Conservation (phyloP, 1,140 invertebrate genomes). For the Neocloeon triangulifer region DNA sequence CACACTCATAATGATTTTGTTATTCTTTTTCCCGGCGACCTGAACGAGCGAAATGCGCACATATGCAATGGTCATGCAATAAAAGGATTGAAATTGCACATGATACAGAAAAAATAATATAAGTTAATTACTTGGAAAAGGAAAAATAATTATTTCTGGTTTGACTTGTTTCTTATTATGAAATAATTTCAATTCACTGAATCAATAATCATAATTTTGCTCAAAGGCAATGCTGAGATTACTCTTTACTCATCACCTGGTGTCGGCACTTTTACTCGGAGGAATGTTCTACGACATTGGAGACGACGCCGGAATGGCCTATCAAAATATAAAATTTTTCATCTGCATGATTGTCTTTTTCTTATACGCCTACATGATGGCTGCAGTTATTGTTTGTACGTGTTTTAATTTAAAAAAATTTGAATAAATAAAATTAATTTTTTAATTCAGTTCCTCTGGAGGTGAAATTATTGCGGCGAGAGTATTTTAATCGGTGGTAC, state of each 20-base stretch:
- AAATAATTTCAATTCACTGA: too few species aligned
- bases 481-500: constrained; percentile 60
- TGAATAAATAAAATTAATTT: constrained; percentile 6
- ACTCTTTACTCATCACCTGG: constrained; percentile 37
- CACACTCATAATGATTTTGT: constrained; percentile 3
- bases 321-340: constrained; percentile 64
- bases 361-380: constrained; percentile 57
- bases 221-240: too few species aligned
- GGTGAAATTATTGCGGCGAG: constrained; percentile 37
- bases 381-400: constrained; percentile 53
- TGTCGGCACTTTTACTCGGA: constrained; percentile 44
- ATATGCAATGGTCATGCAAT: too few species aligned
- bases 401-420: constrained; percentile 7
- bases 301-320: constrained; percentile 49
- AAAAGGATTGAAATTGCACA: too few species aligned
- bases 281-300: constrained; percentile 43
- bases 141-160: too few species aligned
- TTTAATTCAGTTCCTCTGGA: constrained; percentile 44
- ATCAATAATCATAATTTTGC: background rate
- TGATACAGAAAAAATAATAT: too few species aligned
- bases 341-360: constrained; percentile 52
- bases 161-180: too few species aligned
- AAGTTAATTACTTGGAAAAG: too few species aligned
- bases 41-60: too few species aligned
- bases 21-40: too few species aligned